These are phyloP conservation scores for Penaeus chinensis DNA, from an alignment of 1,140 invertebrate species.

Conservation along the genomic window DNA sequence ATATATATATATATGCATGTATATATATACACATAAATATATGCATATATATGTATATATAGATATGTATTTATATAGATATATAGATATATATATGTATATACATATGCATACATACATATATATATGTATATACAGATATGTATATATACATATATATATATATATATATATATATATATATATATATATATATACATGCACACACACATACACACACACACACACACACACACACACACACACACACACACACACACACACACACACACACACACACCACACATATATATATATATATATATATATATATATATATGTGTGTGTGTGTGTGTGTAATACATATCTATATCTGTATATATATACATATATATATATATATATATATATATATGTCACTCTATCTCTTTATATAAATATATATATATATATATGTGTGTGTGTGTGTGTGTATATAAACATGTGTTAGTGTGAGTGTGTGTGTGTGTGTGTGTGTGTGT, in stretches of 20 bases:
- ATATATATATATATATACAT: background rate
- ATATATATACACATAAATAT: background rate
- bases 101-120: slow-evolving; percentile 2
- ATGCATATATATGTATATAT: background rate
- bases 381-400: background rate
- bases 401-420: background rate
- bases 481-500: background rate
- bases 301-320: slow-evolving; percentile 16
- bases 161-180: background rate
- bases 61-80: background rate
- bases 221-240: slow-evolving; percentile 9
- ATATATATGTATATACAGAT: slow-evolving; percentile 2
- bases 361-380: slow-evolving; percentile 1
- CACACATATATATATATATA: background rate
- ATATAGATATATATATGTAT: slow-evolving; percentile 3
- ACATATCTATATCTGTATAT: slow-evolving; percentile 9
- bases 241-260: background rate
- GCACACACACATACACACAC: background rate
- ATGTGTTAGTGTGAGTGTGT: background rate
- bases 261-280: background rate
- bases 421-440: background rate
- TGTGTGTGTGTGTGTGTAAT: background rate
- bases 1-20: background rate
- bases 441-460: background rate
- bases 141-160: background rate